Evolutionary conservation across 2,888 invertebrate species (phyloP), one percentile per base, ranked within the genome.

Genomic region (Chrysodeixis includens): DNA sequence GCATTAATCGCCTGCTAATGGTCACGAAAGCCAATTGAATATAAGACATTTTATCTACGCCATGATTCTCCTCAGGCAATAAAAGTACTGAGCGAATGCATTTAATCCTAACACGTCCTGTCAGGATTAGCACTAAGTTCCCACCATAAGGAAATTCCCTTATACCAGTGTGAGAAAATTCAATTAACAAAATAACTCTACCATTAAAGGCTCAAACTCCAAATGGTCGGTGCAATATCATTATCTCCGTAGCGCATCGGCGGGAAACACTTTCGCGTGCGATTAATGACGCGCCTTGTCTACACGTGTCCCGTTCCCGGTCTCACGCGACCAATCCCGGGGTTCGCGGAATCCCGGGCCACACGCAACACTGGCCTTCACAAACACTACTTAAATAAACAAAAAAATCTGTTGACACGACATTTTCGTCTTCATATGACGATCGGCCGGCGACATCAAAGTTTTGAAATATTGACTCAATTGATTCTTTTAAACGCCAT

Each of bases 291-390:
- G 54, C 62, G 68, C 52, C 55, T 74, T 69, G 74, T 69, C 77
- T 67, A 78, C 79, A 80, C 69, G 77, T 76, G 75, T 81, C 73
- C 73, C 72, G 66, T 66, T 65, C 69, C 62, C 66, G 55, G 70
- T 74, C 73, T 69, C 79, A 81, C 79, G 77, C 67, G 78, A 79
- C 73, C 64, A 68, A 78, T 83, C 79, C 79, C 78, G 76, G 74
- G 69, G 64, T 84, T 85, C 85, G 74, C 62, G 70, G 84, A 85
- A 85, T 78, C 76, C 74, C 71, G 68, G 72, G 66, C 83, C 84
- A 80, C 84, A 84, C 83, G 82, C 82, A 82, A 77, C 73, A 76
- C 72, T 70, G 69, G 66, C 66, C 76, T 74, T 62, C 61, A 60
- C 81, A 78, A 76, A 83, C 72, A 83, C 62, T 78, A 71, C 65